Percentiles rank a stretch among this genome's conserved stretches.
Conservation (phyloP, 2,113 vertebrate genomes). For the Alces alces region DNA sequence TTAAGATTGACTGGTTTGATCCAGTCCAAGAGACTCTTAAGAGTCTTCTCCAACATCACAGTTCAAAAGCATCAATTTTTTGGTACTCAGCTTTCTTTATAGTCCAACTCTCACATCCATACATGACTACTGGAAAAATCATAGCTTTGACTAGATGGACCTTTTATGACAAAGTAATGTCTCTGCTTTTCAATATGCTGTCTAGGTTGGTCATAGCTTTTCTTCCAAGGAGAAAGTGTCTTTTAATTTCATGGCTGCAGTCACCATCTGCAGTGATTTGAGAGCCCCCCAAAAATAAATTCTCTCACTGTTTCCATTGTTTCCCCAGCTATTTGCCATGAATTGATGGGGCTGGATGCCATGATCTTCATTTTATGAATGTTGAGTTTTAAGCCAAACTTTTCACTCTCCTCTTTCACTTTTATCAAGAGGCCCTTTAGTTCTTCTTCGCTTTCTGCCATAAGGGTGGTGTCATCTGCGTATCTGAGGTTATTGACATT, state of each 20-base stretch:
- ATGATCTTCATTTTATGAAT: background rate
- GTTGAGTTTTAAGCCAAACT: background rate
- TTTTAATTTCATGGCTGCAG: background rate
- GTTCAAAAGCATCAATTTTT: background rate
- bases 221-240: background rate
- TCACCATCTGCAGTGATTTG: background rate
- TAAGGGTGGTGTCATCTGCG: accelerated
- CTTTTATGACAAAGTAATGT: background rate
- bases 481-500: background rate
- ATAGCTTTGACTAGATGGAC: background rate
- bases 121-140: background rate
- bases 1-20: background rate
- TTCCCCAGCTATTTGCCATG: background rate
- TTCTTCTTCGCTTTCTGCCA: background rate
- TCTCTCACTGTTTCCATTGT: background rate
- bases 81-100: background rate
- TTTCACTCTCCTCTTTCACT: background rate
- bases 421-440: background rate
- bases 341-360: accelerated
- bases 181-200: background rate
- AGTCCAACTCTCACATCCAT: background rate
- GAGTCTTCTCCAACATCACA: background rate
- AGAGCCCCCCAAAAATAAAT: accelerated
- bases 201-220: background rate
- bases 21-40: background rate